phyloP scores from a whole-genome alignment of 2,113 vertebrate genomes.

The Sterrhoptilus dennistouni region DNA sequence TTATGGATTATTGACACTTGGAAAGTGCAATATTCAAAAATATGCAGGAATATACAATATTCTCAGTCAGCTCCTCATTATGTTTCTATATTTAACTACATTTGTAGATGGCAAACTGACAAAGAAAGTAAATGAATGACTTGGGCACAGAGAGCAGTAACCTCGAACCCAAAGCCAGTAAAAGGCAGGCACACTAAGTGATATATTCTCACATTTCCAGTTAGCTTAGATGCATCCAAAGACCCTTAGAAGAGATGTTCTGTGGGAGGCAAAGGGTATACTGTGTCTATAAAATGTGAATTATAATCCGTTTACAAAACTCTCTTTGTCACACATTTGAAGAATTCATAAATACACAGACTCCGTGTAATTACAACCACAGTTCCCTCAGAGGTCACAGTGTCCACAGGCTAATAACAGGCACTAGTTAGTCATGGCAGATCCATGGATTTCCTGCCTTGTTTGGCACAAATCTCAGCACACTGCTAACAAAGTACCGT shows the following conservation, averaged over 20 bases:
- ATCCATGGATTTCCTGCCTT: neutral
- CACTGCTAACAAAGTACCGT: neutral
- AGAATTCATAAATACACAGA: neutral
- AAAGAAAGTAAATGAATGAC: slow-evolving; percentile 30
- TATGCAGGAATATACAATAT: slow-evolving; percentile 27
- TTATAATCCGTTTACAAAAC: neutral
- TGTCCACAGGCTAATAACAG: neutral
- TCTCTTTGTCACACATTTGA: neutral
- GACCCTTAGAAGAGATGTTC: neutral
- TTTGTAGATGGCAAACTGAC: slow-evolving; percentile 25
- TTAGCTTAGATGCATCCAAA: neutral
- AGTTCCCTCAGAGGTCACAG: neutral
- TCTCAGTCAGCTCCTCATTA: neutral
- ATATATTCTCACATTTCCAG: neutral
- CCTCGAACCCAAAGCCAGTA: neutral
- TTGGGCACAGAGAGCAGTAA: neutral
- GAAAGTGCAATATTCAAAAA: neutral
- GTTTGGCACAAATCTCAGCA: neutral
- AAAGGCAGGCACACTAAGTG: neutral
- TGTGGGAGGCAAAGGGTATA: neutral
- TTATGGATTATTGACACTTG: neutral
- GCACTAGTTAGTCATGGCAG: neutral
- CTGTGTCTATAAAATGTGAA: neutral
- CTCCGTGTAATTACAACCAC: neutral
- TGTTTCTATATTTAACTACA: slow-evolving; percentile 18